phyloP scores from a whole-genome alignment of 1,140 invertebrate genomes.

The Tetragnatha versicolor region DNA sequence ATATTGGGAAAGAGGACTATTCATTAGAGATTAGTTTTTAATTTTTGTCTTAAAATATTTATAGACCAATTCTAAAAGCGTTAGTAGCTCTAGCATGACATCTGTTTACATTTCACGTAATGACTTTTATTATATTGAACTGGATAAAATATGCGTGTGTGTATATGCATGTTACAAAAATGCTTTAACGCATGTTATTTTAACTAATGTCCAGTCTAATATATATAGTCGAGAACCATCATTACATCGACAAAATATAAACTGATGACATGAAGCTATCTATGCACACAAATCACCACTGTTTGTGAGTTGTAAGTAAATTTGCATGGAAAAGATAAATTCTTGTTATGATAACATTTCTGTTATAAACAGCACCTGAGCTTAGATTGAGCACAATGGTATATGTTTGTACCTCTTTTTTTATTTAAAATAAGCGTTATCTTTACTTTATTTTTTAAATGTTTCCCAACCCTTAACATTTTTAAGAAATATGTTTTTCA shows the following conservation, averaged over 20 bases:
- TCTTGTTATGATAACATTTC: slow-evolving; percentile 44
- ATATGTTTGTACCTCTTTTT: slow-evolving; percentile 46
- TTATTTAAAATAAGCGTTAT: slow-evolving; percentile 28
- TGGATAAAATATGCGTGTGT: slow-evolving; percentile 11
- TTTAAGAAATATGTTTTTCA: slow-evolving; percentile 17
- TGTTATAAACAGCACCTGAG: slow-evolving; percentile 53
- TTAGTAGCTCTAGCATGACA: slow-evolving; percentile 18
- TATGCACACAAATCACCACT: slow-evolving; percentile 16
- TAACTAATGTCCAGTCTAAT: slow-evolving; percentile 20
- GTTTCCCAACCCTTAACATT: slow-evolving; percentile 9
- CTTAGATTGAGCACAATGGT: slow-evolving; percentile 47
- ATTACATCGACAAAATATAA: slow-evolving; percentile 27
- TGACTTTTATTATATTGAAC: slow-evolving; percentile 7
- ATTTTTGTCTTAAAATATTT: slow-evolving; percentile 14
- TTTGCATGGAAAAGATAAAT: slow-evolving; percentile 44
- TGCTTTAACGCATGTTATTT: slow-evolving; percentile 1
- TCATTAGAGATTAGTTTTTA: slow-evolving; percentile 9
- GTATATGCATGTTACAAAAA: slow-evolving; percentile 33
- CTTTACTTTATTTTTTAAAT: slow-evolving; percentile 10
- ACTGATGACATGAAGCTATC: slow-evolving; percentile 47
- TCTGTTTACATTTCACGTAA: slow-evolving; percentile 42
- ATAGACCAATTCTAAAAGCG: slow-evolving; percentile 11
- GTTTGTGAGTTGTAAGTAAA: slow-evolving; percentile 18
- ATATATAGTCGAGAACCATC: neutral
- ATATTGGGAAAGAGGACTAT: neutral